Conservation (phyloP, 2,888 invertebrate species). For the Ephialtes manifestator region DNA sequence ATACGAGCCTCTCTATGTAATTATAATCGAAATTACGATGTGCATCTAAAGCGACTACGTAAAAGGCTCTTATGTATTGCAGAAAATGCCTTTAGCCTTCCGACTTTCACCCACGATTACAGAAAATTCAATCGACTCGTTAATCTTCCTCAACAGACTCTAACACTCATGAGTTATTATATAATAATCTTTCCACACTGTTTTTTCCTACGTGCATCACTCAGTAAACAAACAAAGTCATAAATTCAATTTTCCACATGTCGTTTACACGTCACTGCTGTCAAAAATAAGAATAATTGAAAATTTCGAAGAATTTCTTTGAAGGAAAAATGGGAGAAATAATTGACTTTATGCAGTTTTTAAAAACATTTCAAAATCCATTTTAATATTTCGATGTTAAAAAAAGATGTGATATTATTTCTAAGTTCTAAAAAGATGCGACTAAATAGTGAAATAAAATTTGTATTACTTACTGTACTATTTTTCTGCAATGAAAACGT, state of each 20-base stretch:
- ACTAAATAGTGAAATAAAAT: no score
- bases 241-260: conserved; percentile 40
- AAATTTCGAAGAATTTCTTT: neutral
- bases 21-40: conserved; percentile 13
- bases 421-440: no score
- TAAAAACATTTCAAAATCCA: neutral
- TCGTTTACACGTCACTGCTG: neutral
- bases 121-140: conserved; percentile 59
- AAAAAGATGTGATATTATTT: no score
- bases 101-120: conserved; percentile 62
- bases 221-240: conserved; percentile 33
- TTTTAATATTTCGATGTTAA: no score
- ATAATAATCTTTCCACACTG: conserved; percentile 5
- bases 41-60: conserved; percentile 1
- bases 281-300: conserved; percentile 6
- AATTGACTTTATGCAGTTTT: neutral
- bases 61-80: conserved; percentile 26
- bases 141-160: conserved; percentile 53
- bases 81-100: conserved; percentile 41
- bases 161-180: conserved; percentile 20
- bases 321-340: conserved; percentile 5
- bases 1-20: neutral
- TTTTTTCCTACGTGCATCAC: neutral
- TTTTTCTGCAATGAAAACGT: no score
- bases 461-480: no score